phyloP scores from a whole-genome alignment of 2,113 vertebrate genomes.

The Morone saxatilis region DNA sequence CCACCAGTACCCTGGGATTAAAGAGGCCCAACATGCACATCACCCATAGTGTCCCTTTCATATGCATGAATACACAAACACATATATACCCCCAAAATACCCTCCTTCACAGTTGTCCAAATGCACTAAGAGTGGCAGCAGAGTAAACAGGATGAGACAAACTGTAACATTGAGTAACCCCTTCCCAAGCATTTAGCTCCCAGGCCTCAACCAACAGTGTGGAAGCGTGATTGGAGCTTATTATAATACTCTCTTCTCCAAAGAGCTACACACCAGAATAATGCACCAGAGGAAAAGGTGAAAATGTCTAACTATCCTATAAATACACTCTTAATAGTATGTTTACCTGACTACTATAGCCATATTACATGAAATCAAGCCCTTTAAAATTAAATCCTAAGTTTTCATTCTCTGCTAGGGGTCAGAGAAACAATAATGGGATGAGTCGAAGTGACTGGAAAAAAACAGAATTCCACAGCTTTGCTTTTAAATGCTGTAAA shows the following conservation, averaged over 20 bases:
- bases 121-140: constrained; percentile 54
- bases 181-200: constrained; percentile 61
- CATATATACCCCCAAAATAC: constrained; percentile 56
- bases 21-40: constrained; percentile 59
- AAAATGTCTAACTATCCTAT: constrained; percentile 33
- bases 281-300: constrained; percentile 49
- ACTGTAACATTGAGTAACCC: constrained; percentile 54
- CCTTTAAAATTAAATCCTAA: background rate
- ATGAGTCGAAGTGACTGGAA: constrained; percentile 33
- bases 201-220: constrained; percentile 56
- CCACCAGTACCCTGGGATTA: constrained; percentile 47
- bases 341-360: constrained; percentile 7
- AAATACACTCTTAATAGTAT: constrained; percentile 40
- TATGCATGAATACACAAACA: constrained; percentile 53
- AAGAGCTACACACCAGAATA: constrained; percentile 54
- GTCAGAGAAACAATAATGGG: constrained; percentile 23
- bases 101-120: constrained; percentile 51
- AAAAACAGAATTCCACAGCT: constrained; percentile 22
- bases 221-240: constrained; percentile 67
- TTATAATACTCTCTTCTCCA: constrained; percentile 69
- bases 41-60: constrained; percentile 54
- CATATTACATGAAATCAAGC: constrained; percentile 18
- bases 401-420: constrained; percentile 6
- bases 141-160: constrained; percentile 75
- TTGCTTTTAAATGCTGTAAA: constrained; percentile 35